These are phyloP conservation scores for Plectropomus leopardus DNA, from an alignment of 2,113 vertebrate genomes.

Conservation along the genomic window DNA sequence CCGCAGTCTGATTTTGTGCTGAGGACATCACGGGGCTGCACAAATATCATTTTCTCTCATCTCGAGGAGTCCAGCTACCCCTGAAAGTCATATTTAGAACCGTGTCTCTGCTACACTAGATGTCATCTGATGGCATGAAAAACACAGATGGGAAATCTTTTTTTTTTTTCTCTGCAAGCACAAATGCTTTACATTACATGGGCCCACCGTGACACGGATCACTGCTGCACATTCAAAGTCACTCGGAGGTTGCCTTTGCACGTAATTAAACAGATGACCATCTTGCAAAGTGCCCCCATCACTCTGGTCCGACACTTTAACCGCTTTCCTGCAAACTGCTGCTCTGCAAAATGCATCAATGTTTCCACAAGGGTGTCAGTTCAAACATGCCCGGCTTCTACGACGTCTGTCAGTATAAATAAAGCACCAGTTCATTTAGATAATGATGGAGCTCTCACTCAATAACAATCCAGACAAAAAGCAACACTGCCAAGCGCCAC, in stretches of 20 bases:
- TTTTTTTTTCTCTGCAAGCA: background rate
- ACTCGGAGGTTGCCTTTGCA: background rate
- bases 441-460: slow-evolving; percentile 46
- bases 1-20: slow-evolving; percentile 43
- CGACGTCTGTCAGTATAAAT: slow-evolving; percentile 15
- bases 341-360: slow-evolving; percentile 23
- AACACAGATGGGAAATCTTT: background rate
- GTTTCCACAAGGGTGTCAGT: slow-evolving; percentile 4
- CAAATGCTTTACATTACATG: background rate
- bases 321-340: slow-evolving; percentile 14
- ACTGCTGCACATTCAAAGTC: slow-evolving; percentile 9
- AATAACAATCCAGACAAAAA: slow-evolving; percentile 31
- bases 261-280: slow-evolving; percentile 15
- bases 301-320: slow-evolving; percentile 5
- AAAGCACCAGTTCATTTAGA: slow-evolving; percentile 48
- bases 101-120: background rate
- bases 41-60: slow-evolving; percentile 52
- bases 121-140: slow-evolving; percentile 1
- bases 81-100: slow-evolving; percentile 47
- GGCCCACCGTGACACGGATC: background rate
- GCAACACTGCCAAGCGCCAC: background rate
- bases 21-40: slow-evolving; percentile 39
- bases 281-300: background rate
- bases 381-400: background rate
- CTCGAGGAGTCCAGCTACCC: slow-evolving; percentile 18